Base-by-base conservation (phyloP, 2,113 vertebrate genomes). In the Carassius gibelio region DNA sequence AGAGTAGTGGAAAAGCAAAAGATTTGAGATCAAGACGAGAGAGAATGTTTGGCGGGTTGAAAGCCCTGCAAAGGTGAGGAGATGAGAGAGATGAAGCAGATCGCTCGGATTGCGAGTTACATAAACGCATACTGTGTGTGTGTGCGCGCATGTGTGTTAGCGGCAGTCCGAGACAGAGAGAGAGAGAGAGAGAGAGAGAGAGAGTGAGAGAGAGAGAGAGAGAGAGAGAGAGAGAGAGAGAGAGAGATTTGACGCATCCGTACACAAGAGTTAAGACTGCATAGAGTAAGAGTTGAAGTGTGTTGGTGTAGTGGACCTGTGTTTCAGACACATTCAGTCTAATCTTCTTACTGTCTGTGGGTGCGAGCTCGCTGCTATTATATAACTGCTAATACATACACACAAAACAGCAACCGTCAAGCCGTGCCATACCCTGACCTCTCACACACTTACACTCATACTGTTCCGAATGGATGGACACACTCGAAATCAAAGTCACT, bases 271-370 rank as follows among this genome's bases (percentile, higher is more conserved):
- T 50, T 30, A 48, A 48, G 66, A 21, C 64, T 74, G 34, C 82
- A 61, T 79, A 82, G 66, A 77, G 82, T 86, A 84, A 7, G 71
- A 84, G 71, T 84, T 76, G 71, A 85, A 64, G 61, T 36, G 36
- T 42, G 64, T 81, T 42, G 36, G 61, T 66, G 34, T 36, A 52
- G 75, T 52, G 82, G 82, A 76, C 69, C 78, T 74, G 81, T 74
- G 83, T 69, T 86, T 87, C 76, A 48, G 76, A 45, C 83, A 75
- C 84, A 88, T 76, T 77, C 77, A 6, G 52, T 75, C 68, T 88
- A 90, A 91, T 91, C 90, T 84, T 90, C 90, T 90, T 90, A 90
- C 80, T 64, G 86, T 85, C 81, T 83, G 74, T 87, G 84, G 57
- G 38, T 84, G 75, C 48, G 48, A 82, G 86, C 86, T 87, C 77